Percentiles rank a stretch among this genome's conserved stretches.
Conservation (phyloP, 2,888 invertebrate species). For the Athalia circularis region DNA sequence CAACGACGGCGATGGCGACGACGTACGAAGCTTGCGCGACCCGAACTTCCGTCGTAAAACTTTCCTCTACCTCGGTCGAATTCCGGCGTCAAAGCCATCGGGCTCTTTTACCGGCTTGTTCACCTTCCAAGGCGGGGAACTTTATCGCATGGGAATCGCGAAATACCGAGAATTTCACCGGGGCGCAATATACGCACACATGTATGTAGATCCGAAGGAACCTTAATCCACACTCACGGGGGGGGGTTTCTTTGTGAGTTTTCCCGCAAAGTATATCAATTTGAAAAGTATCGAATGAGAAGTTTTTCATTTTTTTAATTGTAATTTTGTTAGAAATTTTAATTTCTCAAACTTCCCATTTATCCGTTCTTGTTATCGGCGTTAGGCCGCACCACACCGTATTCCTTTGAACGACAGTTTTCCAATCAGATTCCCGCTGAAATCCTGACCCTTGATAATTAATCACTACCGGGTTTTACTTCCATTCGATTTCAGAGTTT, state of each 20-base stretch:
- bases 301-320: too few species aligned
- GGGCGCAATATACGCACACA: background rate
- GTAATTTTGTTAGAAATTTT: too few species aligned
- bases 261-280: background rate
- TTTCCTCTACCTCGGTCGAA: slow-evolving; percentile 50
- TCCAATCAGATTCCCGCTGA: background rate
- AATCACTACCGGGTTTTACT: slow-evolving; percentile 22
- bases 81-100: slow-evolving; percentile 5
- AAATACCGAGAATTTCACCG: background rate
- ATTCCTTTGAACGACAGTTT: background rate
- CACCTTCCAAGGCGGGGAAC: too few species aligned
- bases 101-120: slow-evolving; percentile 51
- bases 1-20: slow-evolving; percentile 15
- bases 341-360: background rate
- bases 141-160: too few species aligned
- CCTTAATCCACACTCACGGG: background rate
- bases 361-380: background rate
- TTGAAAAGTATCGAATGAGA: too few species aligned
- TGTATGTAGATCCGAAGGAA: background rate
- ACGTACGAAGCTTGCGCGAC: slow-evolving; percentile 49
- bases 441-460: slow-evolving; percentile 7
- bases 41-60: slow-evolving; percentile 64
- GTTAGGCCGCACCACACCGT: background rate
- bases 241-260: too few species aligned
- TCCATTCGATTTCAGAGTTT: slow-evolving; percentile 4